Base-by-base conservation (phyloP, 2,113 vertebrate genomes). In the Hyperopisus bebe region DNA sequence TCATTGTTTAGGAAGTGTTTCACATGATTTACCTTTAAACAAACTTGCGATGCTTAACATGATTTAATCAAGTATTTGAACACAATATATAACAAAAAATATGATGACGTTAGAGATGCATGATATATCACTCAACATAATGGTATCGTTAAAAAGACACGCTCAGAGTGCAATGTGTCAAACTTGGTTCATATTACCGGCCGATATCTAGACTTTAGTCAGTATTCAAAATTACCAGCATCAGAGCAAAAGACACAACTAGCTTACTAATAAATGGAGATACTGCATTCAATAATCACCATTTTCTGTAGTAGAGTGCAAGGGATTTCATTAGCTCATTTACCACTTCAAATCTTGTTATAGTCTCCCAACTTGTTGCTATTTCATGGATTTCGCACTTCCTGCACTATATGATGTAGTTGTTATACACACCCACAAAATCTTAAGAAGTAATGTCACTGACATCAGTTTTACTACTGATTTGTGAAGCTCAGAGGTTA, bases 1-100 rank as follows among this genome's bases (percentile, higher is more conserved):
- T 90, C 90, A 39, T 92, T 46, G 17, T 55, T 87, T 87, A 31
- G 21, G 11, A 55, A 13, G 47, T 39, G 50, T 35, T 35, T 87
- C n/a, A 50, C 31, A 55, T 51, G 31, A 55, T 87, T 87, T 87
- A 24, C 83, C 17, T 87, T 53, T 19, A 86, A 53, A 35, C 44
- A 53, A 86, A 27, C 47, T 19, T 55, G 31, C 5, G 2, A 15
- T 39, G n/a, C 39, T 87, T 87, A 53, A 55, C 15, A 39, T 17
- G 31, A 39, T 80, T 39, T 77, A 42, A 77, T 77, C 1, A 77
- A 80, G 39, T 42, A 80, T 17, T 42, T 19, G 35, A 2, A 80
- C 13, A 19, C 74, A 46, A 47, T n/a, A 47, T 50, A 24, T 86
- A 27, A 27, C n/a, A 2, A 85, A 35, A 77, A 35, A 39, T 77